Evolutionary conservation across 2,888 invertebrate genomes (phyloP).

Genomic region (Erebia palarica): DNA sequence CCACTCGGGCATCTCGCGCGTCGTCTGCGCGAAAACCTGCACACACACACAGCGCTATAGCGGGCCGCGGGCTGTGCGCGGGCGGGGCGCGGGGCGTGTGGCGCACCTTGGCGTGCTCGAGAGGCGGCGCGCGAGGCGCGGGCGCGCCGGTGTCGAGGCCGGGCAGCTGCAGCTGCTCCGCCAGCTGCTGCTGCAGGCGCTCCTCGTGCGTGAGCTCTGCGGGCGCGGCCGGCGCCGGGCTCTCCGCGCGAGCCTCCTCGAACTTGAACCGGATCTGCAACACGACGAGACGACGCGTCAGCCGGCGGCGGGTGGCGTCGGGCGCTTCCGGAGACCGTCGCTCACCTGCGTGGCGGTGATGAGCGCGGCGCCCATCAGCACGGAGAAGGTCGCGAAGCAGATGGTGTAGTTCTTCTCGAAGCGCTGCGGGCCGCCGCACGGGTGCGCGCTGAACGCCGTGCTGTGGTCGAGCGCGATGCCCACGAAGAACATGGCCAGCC

Average conservation of each 20-base stretch:
- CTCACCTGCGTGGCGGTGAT: slow-evolving; percentile 95
- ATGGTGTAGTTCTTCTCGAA: slow-evolving; percentile 99
- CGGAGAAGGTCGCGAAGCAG: slow-evolving; percentile 98
- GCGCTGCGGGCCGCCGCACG: slow-evolving; percentile 92
- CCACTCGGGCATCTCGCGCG: slow-evolving; percentile 96
- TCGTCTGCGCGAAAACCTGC: slow-evolving; percentile 92
- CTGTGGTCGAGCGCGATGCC: slow-evolving; percentile 98
- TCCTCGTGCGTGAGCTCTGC: slow-evolving; percentile 85
- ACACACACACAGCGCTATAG: too few species aligned
- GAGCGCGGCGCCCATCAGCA: slow-evolving; percentile 97
- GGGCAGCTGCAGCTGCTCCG: slow-evolving; percentile 91
- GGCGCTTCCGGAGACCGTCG: background rate
- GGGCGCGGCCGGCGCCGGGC: slow-evolving; percentile 81
- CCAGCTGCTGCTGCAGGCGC: slow-evolving; percentile 91
- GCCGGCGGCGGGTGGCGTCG: background rate
- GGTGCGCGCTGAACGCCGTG: slow-evolving; percentile 96
- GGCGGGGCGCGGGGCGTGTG: too few species aligned
- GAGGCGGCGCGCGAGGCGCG: slow-evolving; percentile 48
- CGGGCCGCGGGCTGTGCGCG: too few species aligned
- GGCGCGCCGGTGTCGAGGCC: slow-evolving; percentile 87
- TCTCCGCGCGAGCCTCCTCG: slow-evolving; percentile 68
- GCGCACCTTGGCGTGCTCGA: slow-evolving; percentile 84
- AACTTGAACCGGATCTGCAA: slow-evolving; percentile 85
- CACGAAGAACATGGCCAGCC: slow-evolving; percentile 98
- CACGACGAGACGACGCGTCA: too few species aligned